Evolutionary conservation across 2,797 vertebrate genomes (phyloP), one percentile per base, ranked within the genome.

Genomic region (Manis javanica): DNA sequence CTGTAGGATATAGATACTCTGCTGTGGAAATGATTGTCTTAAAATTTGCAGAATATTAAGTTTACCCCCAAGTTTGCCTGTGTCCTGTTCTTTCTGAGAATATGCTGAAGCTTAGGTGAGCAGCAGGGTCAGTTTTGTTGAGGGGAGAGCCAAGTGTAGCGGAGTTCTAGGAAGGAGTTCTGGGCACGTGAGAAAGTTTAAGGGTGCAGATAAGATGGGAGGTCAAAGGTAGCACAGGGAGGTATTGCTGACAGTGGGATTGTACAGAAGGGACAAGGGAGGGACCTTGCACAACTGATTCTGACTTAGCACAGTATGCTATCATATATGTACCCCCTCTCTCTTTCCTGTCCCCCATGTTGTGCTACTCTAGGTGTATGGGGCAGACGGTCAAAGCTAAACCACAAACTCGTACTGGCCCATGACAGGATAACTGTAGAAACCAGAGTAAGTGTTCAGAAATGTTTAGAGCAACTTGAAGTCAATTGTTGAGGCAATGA

Each of bases 381-480:
- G 13, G 3, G 72, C 10, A 31, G 59, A 61, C 46, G 3, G 23
- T 13, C 34, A 61, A 11, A 9, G 24, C 51, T 26, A 82, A 61
- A 57, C 26, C 39, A 57, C 24, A 23, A 37, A 71, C 1, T 42
- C 16, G 18, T 85, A 5, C 37, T 74, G 31, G 46, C 11, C 31
- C 8, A 6, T 13, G 14, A 42, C 55, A 88, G 57, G n/a, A 19
- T 12, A 57, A 88, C 23, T n/a, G 13, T 16, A 61, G 72, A 55
- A 77, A 68, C 23, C 0, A 90, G 37, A 81, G 53, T 66, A 46
- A 66, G 4, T 49, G 7, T 71, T 91, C 71, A 95, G 19, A 88
- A 57, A 82, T 5, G 39, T 75, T 61, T 49, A 93, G 21, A 81
- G 39, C 19, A 86, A 57, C 63, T 84, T 93, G 39, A 61, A 69